Evolutionary conservation across 2,797 vertebrate species (phyloP), one percentile per base, ranked within the genome.

Genomic region (Molossus molossus): DNA sequence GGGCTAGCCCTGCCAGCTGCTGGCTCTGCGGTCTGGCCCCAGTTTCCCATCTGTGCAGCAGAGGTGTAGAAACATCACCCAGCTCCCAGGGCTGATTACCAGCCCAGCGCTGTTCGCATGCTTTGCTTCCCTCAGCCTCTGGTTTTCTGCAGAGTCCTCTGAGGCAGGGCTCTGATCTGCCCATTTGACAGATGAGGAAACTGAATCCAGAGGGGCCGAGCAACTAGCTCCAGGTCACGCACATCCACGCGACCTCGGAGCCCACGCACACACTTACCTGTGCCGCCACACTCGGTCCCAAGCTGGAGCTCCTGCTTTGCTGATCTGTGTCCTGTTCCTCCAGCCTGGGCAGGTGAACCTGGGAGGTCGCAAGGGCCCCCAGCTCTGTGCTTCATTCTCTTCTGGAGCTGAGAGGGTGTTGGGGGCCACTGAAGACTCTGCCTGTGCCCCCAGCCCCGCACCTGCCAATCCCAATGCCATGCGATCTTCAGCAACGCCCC

Each of bases 201-300:
- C 27, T 4, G 10, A 75, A 27, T 20, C 4, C 69, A 57, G 87
- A 70, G 27, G 33, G 80, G 8, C 53, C 1, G 90, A 67, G 58
- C 25, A 10, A 8, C 60, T 67, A 1, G 10, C 50, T 48, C 33
- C 45, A 18, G 84, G 77, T 21, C 23, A 9, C 58, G 13, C 29
- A 2, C 25, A 2, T 13, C 13, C 58, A 1, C 5, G 50, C 0
- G 17, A 20, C 62, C 91, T 62, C 64, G 5, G 37, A 29, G 58
- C 12, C 64, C 18, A 11, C 0, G 1, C 7, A 5, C 5, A 1
- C 23, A 11, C 3, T 4, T 2, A 13, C 80, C 58, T 12, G 23
- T 27, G 27, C 62, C 1, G 0, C 12, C 10, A 4, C 13, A 0
- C 62, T 10, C 6, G 9, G 48, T 6, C 77, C 69, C 6, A 7